phyloP scores from a whole-genome alignment of 2,797 vertebrate species.

The Typhlichthys eigenmanni region DNA sequence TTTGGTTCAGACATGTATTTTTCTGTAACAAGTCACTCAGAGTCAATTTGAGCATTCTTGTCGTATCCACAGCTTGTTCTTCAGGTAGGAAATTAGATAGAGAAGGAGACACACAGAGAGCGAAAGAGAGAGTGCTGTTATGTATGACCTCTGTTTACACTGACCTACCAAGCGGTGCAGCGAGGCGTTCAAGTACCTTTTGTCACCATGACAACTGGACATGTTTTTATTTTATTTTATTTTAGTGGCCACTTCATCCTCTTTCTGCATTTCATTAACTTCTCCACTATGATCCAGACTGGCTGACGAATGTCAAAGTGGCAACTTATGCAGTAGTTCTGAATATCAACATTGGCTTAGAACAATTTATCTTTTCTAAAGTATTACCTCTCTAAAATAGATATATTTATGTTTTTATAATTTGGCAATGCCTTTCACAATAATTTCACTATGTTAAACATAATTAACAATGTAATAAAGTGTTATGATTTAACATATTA shows the following conservation, averaged over 20 bases:
- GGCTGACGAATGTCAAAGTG: constrained; percentile 20
- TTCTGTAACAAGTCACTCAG: no score
- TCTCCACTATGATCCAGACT: constrained; percentile 19
- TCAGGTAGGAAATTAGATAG: neutral
- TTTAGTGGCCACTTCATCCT: constrained; percentile 49
- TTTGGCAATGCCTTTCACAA: no score
- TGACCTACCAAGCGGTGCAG: constrained; percentile 51
- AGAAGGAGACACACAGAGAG: constrained; percentile 11
- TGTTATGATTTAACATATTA: no score
- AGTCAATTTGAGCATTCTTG: neutral
- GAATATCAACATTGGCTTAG: neutral
- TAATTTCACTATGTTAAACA: no score
- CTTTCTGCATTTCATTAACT: constrained; percentile 50
- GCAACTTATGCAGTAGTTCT: constrained; percentile 6
- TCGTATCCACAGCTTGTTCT: neutral
- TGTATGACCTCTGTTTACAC: constrained; percentile 49
- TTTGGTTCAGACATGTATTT: neutral
- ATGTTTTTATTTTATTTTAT: constrained; percentile 13
- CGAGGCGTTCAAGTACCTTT: constrained; percentile 44
- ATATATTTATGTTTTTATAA: no score
- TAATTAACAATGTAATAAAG: no score
- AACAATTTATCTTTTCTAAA: no score
- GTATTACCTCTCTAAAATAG: no score
- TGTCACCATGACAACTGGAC: constrained; percentile 57
- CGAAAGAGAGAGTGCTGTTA: constrained; percentile 29